Evolutionary conservation across 2,113 vertebrate species (phyloP).

Genomic region (Antechinus stuartii): DNA sequence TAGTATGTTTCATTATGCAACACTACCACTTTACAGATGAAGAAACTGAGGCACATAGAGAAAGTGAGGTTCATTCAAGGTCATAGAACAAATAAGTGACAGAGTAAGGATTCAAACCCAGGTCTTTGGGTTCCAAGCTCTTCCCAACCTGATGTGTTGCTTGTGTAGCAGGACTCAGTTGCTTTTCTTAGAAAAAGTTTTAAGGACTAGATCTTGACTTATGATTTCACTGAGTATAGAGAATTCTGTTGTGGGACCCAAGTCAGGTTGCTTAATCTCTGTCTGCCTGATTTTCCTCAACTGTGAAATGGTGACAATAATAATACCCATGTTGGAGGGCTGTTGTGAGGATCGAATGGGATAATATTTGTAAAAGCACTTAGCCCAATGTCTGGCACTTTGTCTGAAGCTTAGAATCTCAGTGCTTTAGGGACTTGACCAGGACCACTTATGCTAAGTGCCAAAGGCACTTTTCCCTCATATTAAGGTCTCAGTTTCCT

Average conservation of each 20-base stretch:
- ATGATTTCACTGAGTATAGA: not conserved
- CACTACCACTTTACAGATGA: not conserved
- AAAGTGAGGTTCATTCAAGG: not conserved
- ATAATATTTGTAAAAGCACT: not conserved
- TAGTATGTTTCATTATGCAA: not conserved
- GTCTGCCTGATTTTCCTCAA: not conserved
- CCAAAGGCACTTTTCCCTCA: not conserved
- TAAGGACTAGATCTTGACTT: not conserved
- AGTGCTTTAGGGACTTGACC: not conserved
- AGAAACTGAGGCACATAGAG: not conserved
- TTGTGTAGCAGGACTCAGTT: not conserved
- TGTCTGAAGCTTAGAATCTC: not conserved
- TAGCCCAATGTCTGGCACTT: not conserved
- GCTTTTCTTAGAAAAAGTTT: not conserved
- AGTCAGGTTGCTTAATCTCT: not conserved
- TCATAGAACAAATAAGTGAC: not conserved
- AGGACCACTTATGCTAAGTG: not conserved
- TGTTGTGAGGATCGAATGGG: not conserved
- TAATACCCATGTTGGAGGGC: no score
- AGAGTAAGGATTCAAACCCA: not conserved
- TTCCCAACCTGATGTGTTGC: no score
- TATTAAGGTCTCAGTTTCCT: not conserved
- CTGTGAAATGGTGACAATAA: not conserved
- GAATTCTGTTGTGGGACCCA: not conserved
- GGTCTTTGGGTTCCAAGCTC: not conserved